Conservation (phyloP, 23 tunicate genomes). For the Styela plicata region DNA sequence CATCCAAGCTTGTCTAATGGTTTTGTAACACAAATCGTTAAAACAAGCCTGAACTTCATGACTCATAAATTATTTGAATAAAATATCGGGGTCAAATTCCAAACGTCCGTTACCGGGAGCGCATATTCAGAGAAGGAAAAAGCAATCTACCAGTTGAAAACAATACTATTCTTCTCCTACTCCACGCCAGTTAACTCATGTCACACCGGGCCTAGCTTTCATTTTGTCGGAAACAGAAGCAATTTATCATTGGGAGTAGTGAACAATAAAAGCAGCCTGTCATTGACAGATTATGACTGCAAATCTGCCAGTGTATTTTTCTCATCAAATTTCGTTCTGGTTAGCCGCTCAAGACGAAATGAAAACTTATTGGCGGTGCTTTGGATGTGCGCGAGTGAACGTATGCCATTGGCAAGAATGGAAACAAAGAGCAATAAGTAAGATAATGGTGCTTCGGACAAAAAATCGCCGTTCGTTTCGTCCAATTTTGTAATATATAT, state of each 20-base stretch:
- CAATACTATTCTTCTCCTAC: not conserved
- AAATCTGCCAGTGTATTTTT: not conserved
- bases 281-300: not conserved
- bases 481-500: no score
- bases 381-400: no score
- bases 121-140: not conserved
- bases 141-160: not conserved
- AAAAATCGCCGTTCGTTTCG: no score
- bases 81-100: not conserved
- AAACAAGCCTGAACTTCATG: not conserved
- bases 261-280: slow-evolving; percentile 9
- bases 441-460: no score
- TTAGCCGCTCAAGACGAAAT: no score
- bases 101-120: not conserved
- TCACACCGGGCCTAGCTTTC: slow-evolving; percentile 1
- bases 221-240: slow-evolving; percentile 25
- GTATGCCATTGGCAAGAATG: no score
- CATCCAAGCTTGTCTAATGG: no score
- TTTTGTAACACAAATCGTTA: no score
- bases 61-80: not conserved
- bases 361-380: no score
- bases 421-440: no score
- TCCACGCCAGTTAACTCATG: not conserved
- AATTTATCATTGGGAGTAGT: slow-evolving; percentile 12
- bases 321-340: no score